A percentile compares a stretch with the other conserved stretches of the same genome.
These are phyloP conservation scores for Arge pagana DNA, from an alignment of 2,888 invertebrate genomes.

Conservation along the genomic window DNA sequence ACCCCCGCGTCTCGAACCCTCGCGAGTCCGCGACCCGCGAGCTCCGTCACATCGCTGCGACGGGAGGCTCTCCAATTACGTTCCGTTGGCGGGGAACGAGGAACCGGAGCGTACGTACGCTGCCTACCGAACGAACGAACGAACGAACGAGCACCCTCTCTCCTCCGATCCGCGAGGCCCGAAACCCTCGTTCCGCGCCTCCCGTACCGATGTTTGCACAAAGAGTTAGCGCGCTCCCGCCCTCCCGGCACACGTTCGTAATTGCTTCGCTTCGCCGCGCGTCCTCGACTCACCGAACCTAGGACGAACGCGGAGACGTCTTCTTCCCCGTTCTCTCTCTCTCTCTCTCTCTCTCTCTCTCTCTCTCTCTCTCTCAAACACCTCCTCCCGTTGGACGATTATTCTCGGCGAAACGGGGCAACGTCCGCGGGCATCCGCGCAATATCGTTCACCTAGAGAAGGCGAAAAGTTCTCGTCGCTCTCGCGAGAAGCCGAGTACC, in stretches of 20 bases:
- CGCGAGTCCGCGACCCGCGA: conserved; percentile 20
- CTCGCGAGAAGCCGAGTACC: no score
- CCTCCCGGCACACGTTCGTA: conserved; percentile 38
- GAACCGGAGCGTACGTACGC: no score
- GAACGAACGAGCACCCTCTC: conserved; percentile 13
- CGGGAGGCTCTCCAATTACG: conserved; percentile 44
- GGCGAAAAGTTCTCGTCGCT: no score
- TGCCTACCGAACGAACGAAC: no score
- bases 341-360: no score
- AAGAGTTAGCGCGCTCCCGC: conserved; percentile 46
- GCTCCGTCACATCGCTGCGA: conserved; percentile 15
- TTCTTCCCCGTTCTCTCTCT: no score
- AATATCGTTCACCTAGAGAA: no score
- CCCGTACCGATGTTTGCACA: conserved; percentile 30
- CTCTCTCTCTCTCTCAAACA: no score
- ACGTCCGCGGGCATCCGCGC: no score
- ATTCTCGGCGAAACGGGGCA: no score
- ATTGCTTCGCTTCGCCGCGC: conserved; percentile 56
- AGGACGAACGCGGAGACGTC: no score
- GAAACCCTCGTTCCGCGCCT: conserved; percentile 4
- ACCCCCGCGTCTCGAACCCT: conserved; percentile 13
- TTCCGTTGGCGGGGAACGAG: conserved; percentile 16
- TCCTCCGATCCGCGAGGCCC: not conserved
- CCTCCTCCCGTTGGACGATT: no score
- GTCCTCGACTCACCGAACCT: conserved; percentile 26